These are phyloP conservation scores for Drosophila dives DNA, from an alignment of 2,888 invertebrate species.

Conservation along the genomic window DNA sequence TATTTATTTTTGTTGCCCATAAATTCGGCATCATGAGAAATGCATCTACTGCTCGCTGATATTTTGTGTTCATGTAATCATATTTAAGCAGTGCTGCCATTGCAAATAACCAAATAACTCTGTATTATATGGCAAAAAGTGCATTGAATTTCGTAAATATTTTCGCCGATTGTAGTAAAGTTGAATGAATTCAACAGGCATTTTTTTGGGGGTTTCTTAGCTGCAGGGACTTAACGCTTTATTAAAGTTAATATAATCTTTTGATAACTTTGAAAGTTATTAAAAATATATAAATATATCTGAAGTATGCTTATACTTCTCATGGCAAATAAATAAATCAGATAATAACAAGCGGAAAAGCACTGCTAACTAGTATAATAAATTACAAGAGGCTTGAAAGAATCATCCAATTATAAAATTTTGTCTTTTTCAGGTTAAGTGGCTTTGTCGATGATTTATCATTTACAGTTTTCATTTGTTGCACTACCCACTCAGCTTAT, in stretches of 20 bases:
- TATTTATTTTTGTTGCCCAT: constrained; percentile 10
- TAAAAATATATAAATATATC: not conserved
- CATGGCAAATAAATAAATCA: not conserved
- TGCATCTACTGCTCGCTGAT: not conserved
- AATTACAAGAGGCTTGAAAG: not conserved
- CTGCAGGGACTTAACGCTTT: not conserved
- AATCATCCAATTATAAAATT: constrained; percentile 36
- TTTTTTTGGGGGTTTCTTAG: not conserved
- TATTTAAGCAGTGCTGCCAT: not conserved
- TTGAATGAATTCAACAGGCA: not conserved
- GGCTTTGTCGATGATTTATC: constrained; percentile 42
- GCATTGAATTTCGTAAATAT: too few species aligned
- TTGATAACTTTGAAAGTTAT: not conserved
- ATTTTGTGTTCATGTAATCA: not conserved
- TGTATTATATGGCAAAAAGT: not conserved
- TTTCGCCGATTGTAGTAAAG: not conserved
- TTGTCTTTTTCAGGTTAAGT: constrained; percentile 8
- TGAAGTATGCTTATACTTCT: not conserved
- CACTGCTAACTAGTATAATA: not conserved
- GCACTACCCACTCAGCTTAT: constrained; percentile 35
- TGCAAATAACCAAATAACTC: not conserved
- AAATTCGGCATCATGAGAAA: constrained; percentile 7
- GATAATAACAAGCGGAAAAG: not conserved
- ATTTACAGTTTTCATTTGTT: constrained; percentile 41
- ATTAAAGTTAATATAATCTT: not conserved